Base-by-base conservation (phyloP, 2,888 invertebrate genomes). In the Epistrophe grossulariae region DNA sequence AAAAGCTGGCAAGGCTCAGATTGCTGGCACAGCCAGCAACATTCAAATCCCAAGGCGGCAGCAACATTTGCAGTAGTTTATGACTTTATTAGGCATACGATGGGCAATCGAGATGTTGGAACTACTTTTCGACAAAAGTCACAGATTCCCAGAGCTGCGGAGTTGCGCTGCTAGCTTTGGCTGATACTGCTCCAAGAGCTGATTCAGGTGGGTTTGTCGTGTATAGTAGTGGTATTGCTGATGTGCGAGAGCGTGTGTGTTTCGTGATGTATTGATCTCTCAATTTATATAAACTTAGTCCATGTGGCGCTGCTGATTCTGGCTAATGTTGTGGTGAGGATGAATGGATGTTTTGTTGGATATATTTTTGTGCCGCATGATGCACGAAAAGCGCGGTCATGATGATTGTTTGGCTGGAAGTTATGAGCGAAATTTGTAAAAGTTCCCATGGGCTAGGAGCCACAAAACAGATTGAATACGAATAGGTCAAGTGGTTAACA, bases 31-130 rank as follows among this genome's bases (percentile, higher is more conserved):
- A 55, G 28, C 74, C 71, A 87, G 71, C 57, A 76, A 64, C 74
- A 87, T 87, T 87, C 79, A 87, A 87, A 87, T 87, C 87, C 87
- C 83, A 71, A 79, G 79, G 87, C 78, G 82, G 82, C 83, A 83
- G 87, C 87, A 83, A 66, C 79, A 87, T 83, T 87, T 82, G 76
- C 87, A 87, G 79, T 83, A 83, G 87, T 83, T 87, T 87, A 87
- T 79, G 87, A 87, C 87, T 83, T 83, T 87, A 87, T 87, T 87
- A 83, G 83, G 83, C 87, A 87, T 87, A 79, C 87, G 87, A 87
- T 83, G 83, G 79, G 79, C 72, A 87, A 79, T 82, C 85, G 82
- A 82, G 85, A 71, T 81, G 81, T 78, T 35, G 77, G 81, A 43
- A 70, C 70, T 78, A 81, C 81, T 81, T 73, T 72, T 81, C 73